Base-by-base conservation (phyloP, 64 coral and sea anemone species). In the Porites australiensis region DNA sequence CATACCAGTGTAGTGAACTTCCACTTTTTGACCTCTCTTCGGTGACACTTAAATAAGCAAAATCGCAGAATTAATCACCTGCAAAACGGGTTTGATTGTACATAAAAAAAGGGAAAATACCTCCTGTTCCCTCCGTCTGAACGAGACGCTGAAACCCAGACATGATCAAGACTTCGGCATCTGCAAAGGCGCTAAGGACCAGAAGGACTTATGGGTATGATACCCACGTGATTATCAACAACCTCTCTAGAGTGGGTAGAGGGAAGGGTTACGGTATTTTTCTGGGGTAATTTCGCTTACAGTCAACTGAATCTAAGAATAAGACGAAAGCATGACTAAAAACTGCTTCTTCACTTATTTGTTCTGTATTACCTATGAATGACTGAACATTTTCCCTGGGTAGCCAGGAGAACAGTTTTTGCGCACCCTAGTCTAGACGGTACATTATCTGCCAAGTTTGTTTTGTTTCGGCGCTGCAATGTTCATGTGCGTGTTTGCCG, bases 1-100 rank as follows among this genome's bases (percentile, higher is more conserved):
- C 73, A 12, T 82, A 87, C 94, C 94, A 16, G 89, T 95, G 51
- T 95, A 95, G 64, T 95, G 94, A 0, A 95, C 94, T 7, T 82
- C 82, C 2, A 95, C 94, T 74, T 53, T 91, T 18, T 95, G 76
- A 0, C 94, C 94, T 9, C 2, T 14, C 18, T 77, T 82, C 2
- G 94, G 93, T 15, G 0, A 10, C 0, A 1, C 82, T 53, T 7
- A 12, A 46, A 50, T 11, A 82, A 6, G 23, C 49, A 85, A 0
- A 72, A 82, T 82, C 13, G 53, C 18, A 58, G 13, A 14, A 2
- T 23, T 37, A 48, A 14, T 66, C 14, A 91, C 50, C 11, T 65
- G 8, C 12, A 2, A 72, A 80, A 60, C 5, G 37, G n/a, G 16
- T 54, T 8, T 37, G 19, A 14, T 0, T 74, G 20, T 37, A 82